Base-by-base conservation (phyloP, 37 sponge, comb jelly and placozoan genomes). In the Eunapius fragilis region DNA sequence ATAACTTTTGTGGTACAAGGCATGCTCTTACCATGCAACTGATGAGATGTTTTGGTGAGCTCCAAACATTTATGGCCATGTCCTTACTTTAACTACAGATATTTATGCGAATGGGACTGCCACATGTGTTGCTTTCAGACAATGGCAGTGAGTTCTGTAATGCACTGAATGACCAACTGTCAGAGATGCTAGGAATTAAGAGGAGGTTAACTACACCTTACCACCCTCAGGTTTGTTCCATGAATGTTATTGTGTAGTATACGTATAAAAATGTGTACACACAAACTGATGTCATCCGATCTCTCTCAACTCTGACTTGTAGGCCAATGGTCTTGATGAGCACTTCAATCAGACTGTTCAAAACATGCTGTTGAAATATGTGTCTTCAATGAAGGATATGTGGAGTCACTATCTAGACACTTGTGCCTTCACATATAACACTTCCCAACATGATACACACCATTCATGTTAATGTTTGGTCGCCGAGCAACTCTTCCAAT, bases 391-490 rank as follows among this genome's bases (percentile, higher is more conserved):
- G 84, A 87, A 83, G 71, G 73, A 75, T 49, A 12, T 19, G 22
- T 90, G 94, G 91, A 75, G 72, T 47, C 45, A 47, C 32, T 87
- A 77, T 67, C 36, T 90, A 74, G 88, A 90, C 67, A 70, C 90
- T 14, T 93, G 91, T 82, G 84, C 90, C 22, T 93, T 86, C 87
- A 87, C 90, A 1, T 93, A 89, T 70, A 93, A 93, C 77, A 93
- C 94, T 27, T 86, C 90, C 26, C 32, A 36, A 7, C 94, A 93
- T 58, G 91, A 34, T 90, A 48, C 85, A 77, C 91, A 23, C 94
- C 94, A 34, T 93, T 93, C 73, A 37, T 84, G 34, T 28, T 93
- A 36, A 93, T 90, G 94, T 90, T 93, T 58, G 71, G 75, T 38
- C 79, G 88, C 25, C 37, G 36, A 41, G 94, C 91, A 22, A 79